Base-by-base conservation (phyloP, 1,140 invertebrate genomes). In the Leptinotarsa defecta region DNA sequence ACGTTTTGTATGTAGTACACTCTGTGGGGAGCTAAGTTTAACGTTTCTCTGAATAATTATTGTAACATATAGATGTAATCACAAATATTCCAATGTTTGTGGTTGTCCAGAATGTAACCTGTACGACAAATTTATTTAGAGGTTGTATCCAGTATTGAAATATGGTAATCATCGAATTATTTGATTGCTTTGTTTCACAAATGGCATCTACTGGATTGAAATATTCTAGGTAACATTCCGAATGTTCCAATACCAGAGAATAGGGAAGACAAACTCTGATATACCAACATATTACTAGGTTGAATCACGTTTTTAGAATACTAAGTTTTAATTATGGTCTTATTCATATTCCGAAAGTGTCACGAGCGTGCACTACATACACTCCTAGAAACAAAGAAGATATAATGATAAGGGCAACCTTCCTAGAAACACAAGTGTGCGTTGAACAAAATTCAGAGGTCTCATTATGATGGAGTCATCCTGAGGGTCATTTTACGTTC, bases 321-420 rank as follows among this genome's bases (percentile, higher is more conserved):
- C 34, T 27, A 70, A 70, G 68, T 70, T 77, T 77, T 77, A 77
- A 77, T 77, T 77, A 77, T 74, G 68, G 34, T 72, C 71, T 70
- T 69, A 77, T 77, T 77, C 76, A 77, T 77, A 77, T 77, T 77
- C 76, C 68, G 72, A 77, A 57, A 70, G 68, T 70, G 68, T 70
- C 68, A 70, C 68, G n/a, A 20, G 68, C 48, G 68, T 74, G 68
- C 76, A 74, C 71, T 77, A 77, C 71, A 77, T 77, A 77, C 48
- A 77, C 71, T 65, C 64, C 73, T 61, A 70, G 68, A 77, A 63
- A 77, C 75, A 61, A 71, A 73, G 48, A 68, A 49, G 48, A 74
- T 61, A 22, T 5, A 74, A 52, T 48, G 76, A 77, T 77, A 77
- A 76, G 74, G 19, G 52, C 64, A 67, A 71, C 76, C 76, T 77